Conservation (phyloP, 2,797 vertebrate species). For the Lagocephalus sceleratus region DNA sequence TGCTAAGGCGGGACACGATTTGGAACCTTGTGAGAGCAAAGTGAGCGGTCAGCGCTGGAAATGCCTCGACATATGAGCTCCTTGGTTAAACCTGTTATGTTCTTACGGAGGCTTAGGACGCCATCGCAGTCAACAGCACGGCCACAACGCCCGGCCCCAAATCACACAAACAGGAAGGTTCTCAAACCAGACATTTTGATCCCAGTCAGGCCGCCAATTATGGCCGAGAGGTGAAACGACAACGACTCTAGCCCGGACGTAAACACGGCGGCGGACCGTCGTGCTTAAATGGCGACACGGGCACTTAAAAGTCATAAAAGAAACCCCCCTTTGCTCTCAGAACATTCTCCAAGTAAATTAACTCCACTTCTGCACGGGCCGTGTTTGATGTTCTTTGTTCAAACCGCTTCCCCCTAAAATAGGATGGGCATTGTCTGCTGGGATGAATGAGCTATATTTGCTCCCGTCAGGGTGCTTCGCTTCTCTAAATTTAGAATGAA, state of each 20-base stretch:
- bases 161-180: constrained; percentile 46
- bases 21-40: constrained; percentile 29
- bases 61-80: constrained; percentile 67
- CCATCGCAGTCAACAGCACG: constrained; percentile 22
- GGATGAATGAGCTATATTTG: constrained; percentile 66
- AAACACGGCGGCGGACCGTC: constrained; percentile 12
- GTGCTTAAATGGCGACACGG: constrained; percentile 2
- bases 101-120: constrained; percentile 71
- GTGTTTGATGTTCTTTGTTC: constrained; percentile 52
- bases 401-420: constrained; percentile 48
- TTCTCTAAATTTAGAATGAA: constrained; percentile 76
- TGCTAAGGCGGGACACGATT: constrained; percentile 10
- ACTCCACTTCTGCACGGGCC: constrained; percentile 18
- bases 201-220: constrained; percentile 44
- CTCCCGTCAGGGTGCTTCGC: constrained; percentile 53
- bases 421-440: constrained; percentile 54
- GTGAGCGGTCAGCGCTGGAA: constrained; percentile 43
- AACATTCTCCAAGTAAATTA: constrained; percentile 16
- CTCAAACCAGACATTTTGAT: constrained; percentile 39
- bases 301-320: constrained; percentile 2
- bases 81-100: constrained; percentile 78
- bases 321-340: background rate
- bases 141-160: constrained; percentile 40
- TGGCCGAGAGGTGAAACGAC: constrained; percentile 9
- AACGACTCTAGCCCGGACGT: constrained; percentile 17